These are phyloP conservation scores for Oscheius onirici DNA, from an alignment of 2,888 invertebrate species.

Conservation along the genomic window DNA sequence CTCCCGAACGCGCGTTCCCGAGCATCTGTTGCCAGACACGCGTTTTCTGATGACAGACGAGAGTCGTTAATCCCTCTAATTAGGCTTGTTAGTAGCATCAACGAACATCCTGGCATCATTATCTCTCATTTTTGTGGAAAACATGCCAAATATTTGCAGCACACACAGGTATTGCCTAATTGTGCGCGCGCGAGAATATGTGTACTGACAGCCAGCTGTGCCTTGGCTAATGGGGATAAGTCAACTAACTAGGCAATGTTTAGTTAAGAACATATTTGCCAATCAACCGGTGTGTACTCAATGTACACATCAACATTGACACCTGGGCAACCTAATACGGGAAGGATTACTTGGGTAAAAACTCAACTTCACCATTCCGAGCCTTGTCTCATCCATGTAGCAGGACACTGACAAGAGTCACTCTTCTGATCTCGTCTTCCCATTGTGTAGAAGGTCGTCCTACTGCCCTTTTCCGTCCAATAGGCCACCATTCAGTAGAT, in stretches of 20 bases:
- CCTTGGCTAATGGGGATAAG: constrained; percentile 10
- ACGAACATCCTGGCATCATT: too few relatives aligned
- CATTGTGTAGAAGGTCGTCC: too few relatives aligned
- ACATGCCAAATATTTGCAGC: background rate
- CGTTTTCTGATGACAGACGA: constrained; percentile 29
- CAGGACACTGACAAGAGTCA: too few relatives aligned
- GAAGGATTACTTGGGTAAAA: too few relatives aligned
- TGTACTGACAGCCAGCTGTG: constrained; percentile 17
- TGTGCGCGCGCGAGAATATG: constrained; percentile 6
- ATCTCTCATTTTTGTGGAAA: too few relatives aligned
- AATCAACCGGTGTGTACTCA: constrained; percentile 19
- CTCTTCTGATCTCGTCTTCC: too few relatives aligned
- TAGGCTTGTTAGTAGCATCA: background rate
- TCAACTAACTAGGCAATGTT: constrained; percentile 21
- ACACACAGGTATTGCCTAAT: background rate
- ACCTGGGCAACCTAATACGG: constrained; percentile 3
- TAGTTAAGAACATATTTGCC: constrained; percentile 17
- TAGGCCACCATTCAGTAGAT: too few relatives aligned
- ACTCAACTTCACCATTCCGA: too few relatives aligned
- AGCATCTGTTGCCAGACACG: constrained; percentile 28
- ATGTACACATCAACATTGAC: constrained; percentile 24
- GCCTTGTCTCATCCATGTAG: too few relatives aligned
- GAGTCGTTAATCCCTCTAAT: constrained; percentile 27
- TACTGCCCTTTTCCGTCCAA: too few relatives aligned
- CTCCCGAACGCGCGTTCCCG: background rate